phyloP scores from a whole-genome alignment of 2,797 vertebrate species.

The Onychomys leucogaster region DNA sequence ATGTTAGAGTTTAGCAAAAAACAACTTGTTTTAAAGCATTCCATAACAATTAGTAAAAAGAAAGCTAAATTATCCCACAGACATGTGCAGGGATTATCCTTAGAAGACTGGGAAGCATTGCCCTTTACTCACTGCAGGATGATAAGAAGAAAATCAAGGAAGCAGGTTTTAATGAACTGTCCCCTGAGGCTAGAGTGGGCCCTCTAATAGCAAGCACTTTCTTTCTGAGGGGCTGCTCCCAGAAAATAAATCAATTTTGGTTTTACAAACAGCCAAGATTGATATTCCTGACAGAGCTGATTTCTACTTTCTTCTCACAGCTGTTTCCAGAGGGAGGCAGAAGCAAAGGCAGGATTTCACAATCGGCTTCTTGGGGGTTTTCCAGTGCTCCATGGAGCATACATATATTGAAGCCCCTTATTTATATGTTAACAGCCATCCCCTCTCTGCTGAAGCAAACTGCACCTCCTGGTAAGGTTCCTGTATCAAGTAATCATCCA shows the following conservation, averaged over 20 bases:
- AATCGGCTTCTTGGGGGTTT: neutral
- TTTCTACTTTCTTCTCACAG: conserved; percentile 39
- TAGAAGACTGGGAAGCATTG: neutral
- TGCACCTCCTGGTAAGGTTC: neutral
- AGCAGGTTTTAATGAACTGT: neutral
- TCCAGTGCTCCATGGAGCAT: neutral
- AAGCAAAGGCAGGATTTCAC: neutral
- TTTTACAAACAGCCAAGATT: conserved; percentile 22
- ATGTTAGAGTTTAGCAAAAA: conserved; percentile 46
- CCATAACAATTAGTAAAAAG: conserved; percentile 20
- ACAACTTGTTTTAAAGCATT: neutral
- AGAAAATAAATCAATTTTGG: conserved; percentile 58
- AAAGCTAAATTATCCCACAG: neutral
- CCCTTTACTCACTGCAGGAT: neutral
- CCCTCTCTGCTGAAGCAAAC: neutral
- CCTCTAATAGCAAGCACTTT: neutral
- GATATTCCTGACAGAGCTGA: conserved; percentile 38
- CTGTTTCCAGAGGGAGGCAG: conserved; percentile 52
- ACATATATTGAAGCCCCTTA: neutral
- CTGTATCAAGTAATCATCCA: conserved; percentile 37
- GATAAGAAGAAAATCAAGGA: conserved; percentile 1
- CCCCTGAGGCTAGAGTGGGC: neutral
- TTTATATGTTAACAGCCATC: conserved; percentile 45
- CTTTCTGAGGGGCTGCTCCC: neutral
- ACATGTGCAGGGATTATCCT: neutral